A percentile compares a stretch with the other conserved stretches of the same genome.
Conservation (phyloP, 92 coral and sea anemone genomes). For the Actinostola sp. region DNA sequence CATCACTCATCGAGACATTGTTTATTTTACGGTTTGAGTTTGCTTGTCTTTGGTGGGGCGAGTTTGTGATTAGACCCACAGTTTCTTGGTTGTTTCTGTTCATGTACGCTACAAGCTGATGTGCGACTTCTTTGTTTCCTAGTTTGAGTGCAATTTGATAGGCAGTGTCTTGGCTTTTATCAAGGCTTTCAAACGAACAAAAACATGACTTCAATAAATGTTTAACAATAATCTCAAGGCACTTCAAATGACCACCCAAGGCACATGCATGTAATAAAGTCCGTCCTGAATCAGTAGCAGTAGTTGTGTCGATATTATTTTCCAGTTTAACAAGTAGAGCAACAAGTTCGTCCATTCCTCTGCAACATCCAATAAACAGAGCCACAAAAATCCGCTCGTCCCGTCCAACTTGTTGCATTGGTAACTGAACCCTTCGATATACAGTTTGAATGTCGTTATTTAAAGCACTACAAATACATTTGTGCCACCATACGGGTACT, state of each 20-base stretch:
- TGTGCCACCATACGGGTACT: conserved; percentile 89
- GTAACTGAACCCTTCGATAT: conserved; percentile 73
- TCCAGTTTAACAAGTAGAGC: conserved; percentile 40
- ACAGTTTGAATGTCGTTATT: conserved; percentile 76
- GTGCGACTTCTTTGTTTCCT: conserved; percentile 43
- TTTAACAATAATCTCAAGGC: conserved; percentile 62
- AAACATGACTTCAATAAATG: conserved; percentile 44
- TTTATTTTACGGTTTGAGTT: conserved; percentile 18
- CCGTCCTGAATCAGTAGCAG: conserved; percentile 67
- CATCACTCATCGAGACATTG: conserved; percentile 20
- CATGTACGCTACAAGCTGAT: conserved; percentile 49
- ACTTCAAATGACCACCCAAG: conserved; percentile 49
- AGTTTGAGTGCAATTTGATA: conserved; percentile 63
- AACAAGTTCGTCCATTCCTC: conserved; percentile 55
- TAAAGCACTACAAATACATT: conserved; percentile 70
- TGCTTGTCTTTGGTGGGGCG: conserved; percentile 51
- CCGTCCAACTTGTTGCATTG: conserved; percentile 80
- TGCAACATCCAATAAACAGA: conserved; percentile 71
- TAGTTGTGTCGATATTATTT: conserved; percentile 29
- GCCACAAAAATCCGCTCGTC: conserved; percentile 78
- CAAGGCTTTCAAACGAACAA: conserved; percentile 45
- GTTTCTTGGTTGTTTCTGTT: conserved; percentile 1
- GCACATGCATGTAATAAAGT: conserved; percentile 78
- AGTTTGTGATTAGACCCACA: background rate
- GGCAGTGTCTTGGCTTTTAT: conserved; percentile 65